Conservation (phyloP, 2,888 invertebrate species). For the Euspilapteryx auroguttella region DNA sequence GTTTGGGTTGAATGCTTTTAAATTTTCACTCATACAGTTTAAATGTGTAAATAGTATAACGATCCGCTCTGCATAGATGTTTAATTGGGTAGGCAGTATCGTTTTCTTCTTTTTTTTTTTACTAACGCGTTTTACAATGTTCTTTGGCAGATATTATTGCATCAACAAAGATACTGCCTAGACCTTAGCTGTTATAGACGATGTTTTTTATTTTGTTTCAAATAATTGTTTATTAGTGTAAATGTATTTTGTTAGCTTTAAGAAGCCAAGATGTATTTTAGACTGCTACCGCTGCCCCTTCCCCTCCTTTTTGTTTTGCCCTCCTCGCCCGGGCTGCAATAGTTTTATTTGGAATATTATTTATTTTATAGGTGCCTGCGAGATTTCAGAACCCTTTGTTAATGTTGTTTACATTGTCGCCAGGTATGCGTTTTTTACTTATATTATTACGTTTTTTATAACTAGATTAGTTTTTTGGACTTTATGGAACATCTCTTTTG, state of each 20-base stretch:
- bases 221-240: slow-evolving; percentile 49
- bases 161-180: slow-evolving; percentile 45
- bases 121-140: slow-evolving; percentile 7
- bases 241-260: slow-evolving; percentile 60
- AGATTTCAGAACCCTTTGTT: slow-evolving; percentile 51
- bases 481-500: too few relatives aligned
- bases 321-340: slow-evolving; percentile 51
- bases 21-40: slow-evolving; percentile 17
- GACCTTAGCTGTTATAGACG: slow-evolving; percentile 32
- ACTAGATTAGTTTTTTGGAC: slow-evolving; percentile 17
- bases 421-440: slow-evolving; percentile 56
- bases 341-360: slow-evolving; percentile 48
- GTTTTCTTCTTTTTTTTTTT: slow-evolving; percentile 14
- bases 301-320: slow-evolving; percentile 40
- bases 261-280: slow-evolving; percentile 60
- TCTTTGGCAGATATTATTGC: slow-evolving; percentile 8
- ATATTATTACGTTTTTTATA: slow-evolving; percentile 34
- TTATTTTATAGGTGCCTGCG: slow-evolving; percentile 61
- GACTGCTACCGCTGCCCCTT: slow-evolving; percentile 50
- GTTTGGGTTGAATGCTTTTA: slow-evolving; percentile 14
- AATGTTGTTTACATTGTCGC: slow-evolving; percentile 63
- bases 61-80: slow-evolving; percentile 49
- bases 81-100: slow-evolving; percentile 50
- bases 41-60: slow-evolving; percentile 52
- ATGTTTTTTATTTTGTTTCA: slow-evolving; percentile 37